Evolutionary conservation across 1,140 invertebrate species (phyloP).

Genomic region (Linepithema humile): DNA sequence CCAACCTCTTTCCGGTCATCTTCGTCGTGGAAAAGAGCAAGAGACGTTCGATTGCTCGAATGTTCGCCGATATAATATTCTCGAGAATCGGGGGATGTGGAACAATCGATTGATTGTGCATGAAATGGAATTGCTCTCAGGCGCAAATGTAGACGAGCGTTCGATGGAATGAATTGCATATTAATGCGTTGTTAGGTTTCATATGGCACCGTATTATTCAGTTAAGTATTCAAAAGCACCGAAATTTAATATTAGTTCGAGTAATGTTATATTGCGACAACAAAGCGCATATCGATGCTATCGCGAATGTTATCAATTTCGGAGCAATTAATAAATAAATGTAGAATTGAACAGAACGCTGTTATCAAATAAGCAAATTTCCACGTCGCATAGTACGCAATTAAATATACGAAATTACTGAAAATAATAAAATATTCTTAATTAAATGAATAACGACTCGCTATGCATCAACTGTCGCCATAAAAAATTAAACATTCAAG

Average conservation of each 20-base stretch:
- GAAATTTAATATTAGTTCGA: constrained; percentile 25
- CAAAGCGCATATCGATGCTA: background rate
- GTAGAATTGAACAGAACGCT: background rate
- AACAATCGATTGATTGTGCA: background rate
- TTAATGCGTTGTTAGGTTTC: constrained; percentile 4
- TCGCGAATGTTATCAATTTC: background rate
- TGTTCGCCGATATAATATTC: background rate
- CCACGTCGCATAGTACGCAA: background rate
- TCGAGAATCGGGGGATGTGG: background rate
- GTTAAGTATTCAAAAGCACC: constrained; percentile 20
- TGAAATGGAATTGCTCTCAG: background rate
- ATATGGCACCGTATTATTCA: background rate
- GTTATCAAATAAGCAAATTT: background rate
- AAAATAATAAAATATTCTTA: background rate
- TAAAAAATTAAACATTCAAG: background rate
- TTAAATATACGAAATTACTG: background rate
- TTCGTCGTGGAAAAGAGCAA: background rate
- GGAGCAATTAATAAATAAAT: constrained; percentile 2
- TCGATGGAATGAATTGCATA: constrained; percentile 9
- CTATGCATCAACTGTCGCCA: background rate
- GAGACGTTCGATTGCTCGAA: background rate
- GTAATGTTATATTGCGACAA: background rate
- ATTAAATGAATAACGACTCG: background rate
- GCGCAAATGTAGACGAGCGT: background rate
- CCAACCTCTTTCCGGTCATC: background rate